These are phyloP conservation scores for Enteromius radiatus DNA, from an alignment of 2,797 vertebrate species.

Conservation along the genomic window DNA sequence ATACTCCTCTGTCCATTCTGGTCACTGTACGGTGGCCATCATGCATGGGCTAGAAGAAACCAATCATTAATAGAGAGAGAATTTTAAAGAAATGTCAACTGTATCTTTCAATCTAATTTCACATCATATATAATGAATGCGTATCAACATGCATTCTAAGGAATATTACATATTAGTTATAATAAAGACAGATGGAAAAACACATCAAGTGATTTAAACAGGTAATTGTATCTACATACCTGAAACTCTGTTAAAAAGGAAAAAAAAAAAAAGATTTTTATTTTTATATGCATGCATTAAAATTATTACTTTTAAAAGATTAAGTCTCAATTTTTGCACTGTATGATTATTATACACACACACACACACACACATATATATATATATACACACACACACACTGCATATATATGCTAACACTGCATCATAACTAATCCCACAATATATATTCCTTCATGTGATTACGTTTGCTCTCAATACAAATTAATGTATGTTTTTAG, in stretches of 20 bases:
- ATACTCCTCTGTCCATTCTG: conserved; percentile 93
- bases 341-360: background rate
- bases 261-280: conserved; percentile 32
- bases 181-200: background rate
- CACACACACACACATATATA: too few species aligned
- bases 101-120: background rate
- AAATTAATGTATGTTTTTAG: background rate
- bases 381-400: too few species aligned
- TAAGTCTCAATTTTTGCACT: background rate
- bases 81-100: background rate
- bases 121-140: background rate
- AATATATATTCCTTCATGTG: background rate
- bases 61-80: conserved; percentile 61
- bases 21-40: conserved; percentile 83
- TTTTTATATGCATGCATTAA: background rate
- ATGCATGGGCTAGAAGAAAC: conserved; percentile 78
- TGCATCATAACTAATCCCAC: background rate
- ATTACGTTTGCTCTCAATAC: background rate
- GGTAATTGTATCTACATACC: conserved; percentile 68
- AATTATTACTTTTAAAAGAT: background rate
- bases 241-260: conserved; percentile 83
- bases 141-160: background rate
- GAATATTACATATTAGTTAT: background rate
- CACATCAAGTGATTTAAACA: background rate
- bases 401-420: too few species aligned